Evolutionary conservation across 2,797 vertebrate genomes (phyloP), one percentile per base, ranked within the genome.

Genomic region (Gymnoscopelus braueri): DNA sequence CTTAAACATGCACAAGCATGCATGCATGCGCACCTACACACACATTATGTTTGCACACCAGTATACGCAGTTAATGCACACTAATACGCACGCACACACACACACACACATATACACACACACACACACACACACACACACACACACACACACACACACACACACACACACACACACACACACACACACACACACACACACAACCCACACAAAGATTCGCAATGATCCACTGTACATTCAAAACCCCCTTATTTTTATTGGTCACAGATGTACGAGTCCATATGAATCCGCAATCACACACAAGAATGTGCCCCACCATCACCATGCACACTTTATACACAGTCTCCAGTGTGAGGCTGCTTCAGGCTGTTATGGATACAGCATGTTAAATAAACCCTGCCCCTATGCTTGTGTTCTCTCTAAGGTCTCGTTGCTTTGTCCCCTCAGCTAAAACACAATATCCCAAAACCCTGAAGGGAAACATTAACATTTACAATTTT

Each of bases 211-310:
- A 60, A 26, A 29, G 60, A 81, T 78, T 50, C 12, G 60, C 56
- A 61, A 49, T 67, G 69, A 84, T 74, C 71, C 3, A 47, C 71
- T 75, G 67, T 80, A 80, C 72, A 7, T 80, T 84, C 68, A 56
- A 65, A 73, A 5, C 39, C 61, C 58, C 63, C 60, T 15, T 77
- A 29, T 15, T 79, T 88, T 87, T 84, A 91, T 91, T 83, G 73
- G 69, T 81, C 74, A 66, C 91, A 91, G 89, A 89, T 91, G 90
- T 89, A 65, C 35, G 72, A 65, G 67, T 78, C 76, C 66, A 73
- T 86, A 86, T 78, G 84, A 84, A 84, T 82, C 71, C 74, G 82
- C 81, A 82, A 77, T 85, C 73, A 76, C 81, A 64, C 72, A 63
- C 71, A 84, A 32, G 72, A 88, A 80, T 62, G 71, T 24, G 35